Conservation (phyloP, 2,888 invertebrate genomes). For the Lutraria lutraria region DNA sequence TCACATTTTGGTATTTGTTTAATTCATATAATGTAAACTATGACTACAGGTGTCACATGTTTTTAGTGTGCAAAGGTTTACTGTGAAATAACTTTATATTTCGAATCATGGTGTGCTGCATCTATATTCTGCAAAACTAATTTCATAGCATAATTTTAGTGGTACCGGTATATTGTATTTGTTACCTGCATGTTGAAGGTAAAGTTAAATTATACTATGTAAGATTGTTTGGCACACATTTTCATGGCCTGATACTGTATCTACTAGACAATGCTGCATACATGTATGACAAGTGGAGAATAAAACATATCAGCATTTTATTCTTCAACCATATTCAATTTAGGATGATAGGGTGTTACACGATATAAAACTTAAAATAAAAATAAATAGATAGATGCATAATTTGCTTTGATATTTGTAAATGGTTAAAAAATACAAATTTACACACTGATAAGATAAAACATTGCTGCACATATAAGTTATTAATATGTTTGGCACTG, state of each 20-base stretch:
- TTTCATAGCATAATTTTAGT: not conserved
- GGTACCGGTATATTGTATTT: too few relatives aligned
- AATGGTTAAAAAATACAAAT: too few relatives aligned
- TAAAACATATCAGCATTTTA: too few relatives aligned
- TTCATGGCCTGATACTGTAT: not conserved
- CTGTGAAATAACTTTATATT: not conserved
- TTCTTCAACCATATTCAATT: too few relatives aligned
- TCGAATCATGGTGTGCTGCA: not conserved
- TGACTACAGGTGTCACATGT: not conserved
- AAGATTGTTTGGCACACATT: not conserved
- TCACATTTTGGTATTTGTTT: too few relatives aligned
- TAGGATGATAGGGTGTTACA: too few relatives aligned
- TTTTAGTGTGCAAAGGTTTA: not conserved
- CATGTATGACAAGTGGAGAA: not conserved
- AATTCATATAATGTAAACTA: too few relatives aligned
- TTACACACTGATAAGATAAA: too few relatives aligned
- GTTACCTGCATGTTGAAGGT: not conserved
- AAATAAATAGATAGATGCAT: too few relatives aligned
- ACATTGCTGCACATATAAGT: not conserved
- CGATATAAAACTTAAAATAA: too few relatives aligned
- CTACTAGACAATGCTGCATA: not conserved
- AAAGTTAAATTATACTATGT: not conserved
- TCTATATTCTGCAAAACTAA: not conserved
- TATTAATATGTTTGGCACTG: not conserved
- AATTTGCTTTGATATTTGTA: too few relatives aligned